Evolutionary conservation across 1,140 invertebrate genomes (phyloP).

Genomic region (Caenorhabditis remanei): DNA sequence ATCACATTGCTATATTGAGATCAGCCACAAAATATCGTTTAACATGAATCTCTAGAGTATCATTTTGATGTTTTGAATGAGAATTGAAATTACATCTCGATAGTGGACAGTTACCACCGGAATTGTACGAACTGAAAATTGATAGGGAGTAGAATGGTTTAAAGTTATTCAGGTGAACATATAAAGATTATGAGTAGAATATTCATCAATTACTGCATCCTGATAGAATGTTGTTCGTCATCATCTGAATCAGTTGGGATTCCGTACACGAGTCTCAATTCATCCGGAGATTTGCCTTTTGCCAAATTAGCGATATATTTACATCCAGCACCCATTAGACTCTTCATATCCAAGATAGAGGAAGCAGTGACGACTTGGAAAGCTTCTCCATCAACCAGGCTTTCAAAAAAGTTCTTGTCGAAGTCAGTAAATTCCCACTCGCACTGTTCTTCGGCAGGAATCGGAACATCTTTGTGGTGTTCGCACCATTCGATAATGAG

Average conservation of each 20-base stretch:
- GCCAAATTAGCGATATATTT: neutral
- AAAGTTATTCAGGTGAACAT: no score
- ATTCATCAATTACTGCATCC: no score
- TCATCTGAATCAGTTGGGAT: neutral
- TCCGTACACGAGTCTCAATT: neutral
- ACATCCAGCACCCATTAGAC: neutral
- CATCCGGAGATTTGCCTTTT: neutral
- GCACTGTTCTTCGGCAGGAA: neutral
- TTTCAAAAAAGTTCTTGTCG: neutral
- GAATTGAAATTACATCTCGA: no score
- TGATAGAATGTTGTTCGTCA: neutral
- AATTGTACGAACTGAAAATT: no score
- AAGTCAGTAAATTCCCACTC: neutral
- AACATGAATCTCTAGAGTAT: no score
- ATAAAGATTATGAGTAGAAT: no score
- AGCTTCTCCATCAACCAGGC: no score
- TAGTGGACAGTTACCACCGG: no score
- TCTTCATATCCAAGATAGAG: neutral
- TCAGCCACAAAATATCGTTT: no score
- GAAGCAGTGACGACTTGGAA: neutral
- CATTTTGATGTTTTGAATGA: no score
- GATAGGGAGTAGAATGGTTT: no score
- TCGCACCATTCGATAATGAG: neutral
- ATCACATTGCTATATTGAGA: no score
- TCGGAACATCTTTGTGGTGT: neutral